Conservation (phyloP, 2,113 vertebrate species). For the Lucifuga dentata region DNA sequence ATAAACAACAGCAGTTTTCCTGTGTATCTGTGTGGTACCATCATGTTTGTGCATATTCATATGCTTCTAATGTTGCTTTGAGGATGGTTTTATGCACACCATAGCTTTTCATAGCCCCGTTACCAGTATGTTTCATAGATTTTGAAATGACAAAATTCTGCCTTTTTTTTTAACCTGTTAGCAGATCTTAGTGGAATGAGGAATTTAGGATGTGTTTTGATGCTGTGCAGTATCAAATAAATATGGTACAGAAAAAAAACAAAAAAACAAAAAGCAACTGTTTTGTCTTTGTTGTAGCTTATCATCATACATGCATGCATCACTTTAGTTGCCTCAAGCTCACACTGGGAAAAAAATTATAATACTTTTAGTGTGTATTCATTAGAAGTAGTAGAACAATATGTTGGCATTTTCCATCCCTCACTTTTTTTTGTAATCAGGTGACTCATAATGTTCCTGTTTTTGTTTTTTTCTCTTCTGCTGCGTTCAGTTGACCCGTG, state of each 20-base stretch:
- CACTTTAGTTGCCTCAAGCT: conserved; percentile 35
- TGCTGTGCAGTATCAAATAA: conserved; percentile 2
- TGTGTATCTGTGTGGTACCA: too few species aligned
- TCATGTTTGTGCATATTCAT: too few species aligned
- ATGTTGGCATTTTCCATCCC: conserved; percentile 24
- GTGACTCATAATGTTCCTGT: conserved; percentile 42
- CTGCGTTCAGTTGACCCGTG: conserved; percentile 65
- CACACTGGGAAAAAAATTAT: conserved; percentile 30
- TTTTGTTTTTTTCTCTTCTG: conserved; percentile 54
- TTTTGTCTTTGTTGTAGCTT: conserved; percentile 14
- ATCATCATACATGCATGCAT: conserved; percentile 41
- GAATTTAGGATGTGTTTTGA: too few species aligned
- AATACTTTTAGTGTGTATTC: conserved; percentile 22
- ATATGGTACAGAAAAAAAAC: not conserved
- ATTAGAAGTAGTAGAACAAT: conserved; percentile 18
- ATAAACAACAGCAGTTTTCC: too few species aligned
- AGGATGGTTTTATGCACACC: too few species aligned
- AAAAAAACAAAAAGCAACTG: too few species aligned
- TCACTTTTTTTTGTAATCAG: conserved; percentile 45
- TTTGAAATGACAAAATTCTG: too few species aligned
- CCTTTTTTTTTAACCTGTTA: too few species aligned
- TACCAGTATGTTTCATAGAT: too few species aligned
- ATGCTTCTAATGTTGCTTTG: too few species aligned
- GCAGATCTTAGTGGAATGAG: too few species aligned
- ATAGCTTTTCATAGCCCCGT: too few species aligned